Percentiles rank a stretch among this genome's conserved stretches.
Conservation (phyloP, 2,888 invertebrate genomes). For the Petrolisthes manimaculis region DNA sequence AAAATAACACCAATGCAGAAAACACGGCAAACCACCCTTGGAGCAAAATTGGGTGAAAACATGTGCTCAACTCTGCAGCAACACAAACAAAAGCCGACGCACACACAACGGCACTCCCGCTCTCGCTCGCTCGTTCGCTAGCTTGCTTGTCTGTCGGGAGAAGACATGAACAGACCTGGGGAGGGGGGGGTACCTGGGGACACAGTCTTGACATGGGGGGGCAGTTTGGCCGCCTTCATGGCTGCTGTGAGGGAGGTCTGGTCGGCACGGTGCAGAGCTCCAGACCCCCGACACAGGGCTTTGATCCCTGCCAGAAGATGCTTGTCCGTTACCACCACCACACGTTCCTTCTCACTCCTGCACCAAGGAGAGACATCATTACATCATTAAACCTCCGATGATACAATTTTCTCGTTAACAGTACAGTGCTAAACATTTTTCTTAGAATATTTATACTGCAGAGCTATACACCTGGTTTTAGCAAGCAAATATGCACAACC, state of each 20-base stretch:
- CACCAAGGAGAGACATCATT: no score
- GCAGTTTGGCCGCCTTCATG: constrained; percentile 81
- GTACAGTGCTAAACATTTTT: no score
- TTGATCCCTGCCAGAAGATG: constrained; percentile 79
- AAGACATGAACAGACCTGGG: constrained; percentile 49
- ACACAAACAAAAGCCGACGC: neutral
- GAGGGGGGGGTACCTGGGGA: constrained; percentile 69
- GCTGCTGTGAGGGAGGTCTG: constrained; percentile 81
- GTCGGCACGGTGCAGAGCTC: constrained; percentile 81
- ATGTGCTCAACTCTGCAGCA: neutral
- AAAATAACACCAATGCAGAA: neutral
- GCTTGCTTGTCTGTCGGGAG: neutral
- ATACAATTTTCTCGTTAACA: no score
- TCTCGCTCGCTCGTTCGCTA: neutral
- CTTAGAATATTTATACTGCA: no score
- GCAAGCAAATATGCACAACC: no score
- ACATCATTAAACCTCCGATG: no score
- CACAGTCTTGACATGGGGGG: constrained; percentile 73
- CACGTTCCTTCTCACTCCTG: constrained; percentile 59
- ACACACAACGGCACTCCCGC: neutral
- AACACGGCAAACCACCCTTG: neutral
- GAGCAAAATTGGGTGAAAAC: neutral
- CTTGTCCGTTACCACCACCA: constrained; percentile 61
- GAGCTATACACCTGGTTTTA: no score
- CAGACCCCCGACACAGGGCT: constrained; percentile 80